phyloP scores from a whole-genome alignment of 2,797 vertebrate species.

The Okamejei kenojei region DNA sequence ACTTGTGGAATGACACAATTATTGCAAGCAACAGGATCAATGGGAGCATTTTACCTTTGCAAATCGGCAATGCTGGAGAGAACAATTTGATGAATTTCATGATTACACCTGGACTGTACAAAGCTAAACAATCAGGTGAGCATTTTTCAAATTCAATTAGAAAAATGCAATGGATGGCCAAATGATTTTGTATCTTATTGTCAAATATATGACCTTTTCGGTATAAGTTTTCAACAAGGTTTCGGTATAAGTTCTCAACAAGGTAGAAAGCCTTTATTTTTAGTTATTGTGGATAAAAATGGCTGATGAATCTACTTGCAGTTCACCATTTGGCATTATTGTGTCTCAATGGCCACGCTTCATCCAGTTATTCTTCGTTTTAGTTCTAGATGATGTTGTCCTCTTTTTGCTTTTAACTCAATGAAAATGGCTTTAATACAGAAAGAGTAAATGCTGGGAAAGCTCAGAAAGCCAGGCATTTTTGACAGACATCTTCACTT shows the following conservation, averaged over 20 bases:
- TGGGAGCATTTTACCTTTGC: slow-evolving; percentile 74
- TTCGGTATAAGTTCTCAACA: neutral
- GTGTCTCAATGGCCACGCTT: neutral
- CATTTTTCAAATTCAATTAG: slow-evolving; percentile 40
- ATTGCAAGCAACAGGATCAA: slow-evolving; percentile 81
- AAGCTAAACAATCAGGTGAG: slow-evolving; percentile 82
- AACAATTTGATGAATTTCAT: slow-evolving; percentile 86
- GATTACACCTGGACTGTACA: slow-evolving; percentile 84
- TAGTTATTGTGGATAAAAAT: neutral
- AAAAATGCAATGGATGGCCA: neutral
- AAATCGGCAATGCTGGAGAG: slow-evolving; percentile 58
- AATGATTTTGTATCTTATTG: neutral
- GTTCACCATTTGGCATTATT: too few species aligned
- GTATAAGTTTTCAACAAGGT: neutral
- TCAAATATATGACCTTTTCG: neutral
- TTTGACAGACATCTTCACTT: too few species aligned
- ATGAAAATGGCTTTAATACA: neutral
- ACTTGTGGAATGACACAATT: slow-evolving; percentile 71
- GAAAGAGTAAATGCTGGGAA: too few species aligned
- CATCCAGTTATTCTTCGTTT: neutral
- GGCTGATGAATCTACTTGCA: neutral
- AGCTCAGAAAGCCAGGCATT: too few species aligned
- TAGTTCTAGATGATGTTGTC: neutral
- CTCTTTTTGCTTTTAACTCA: neutral
- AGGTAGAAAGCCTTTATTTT: neutral